phyloP scores from a whole-genome alignment of 2,113 vertebrate genomes.

The Polyodon spathula region DNA sequence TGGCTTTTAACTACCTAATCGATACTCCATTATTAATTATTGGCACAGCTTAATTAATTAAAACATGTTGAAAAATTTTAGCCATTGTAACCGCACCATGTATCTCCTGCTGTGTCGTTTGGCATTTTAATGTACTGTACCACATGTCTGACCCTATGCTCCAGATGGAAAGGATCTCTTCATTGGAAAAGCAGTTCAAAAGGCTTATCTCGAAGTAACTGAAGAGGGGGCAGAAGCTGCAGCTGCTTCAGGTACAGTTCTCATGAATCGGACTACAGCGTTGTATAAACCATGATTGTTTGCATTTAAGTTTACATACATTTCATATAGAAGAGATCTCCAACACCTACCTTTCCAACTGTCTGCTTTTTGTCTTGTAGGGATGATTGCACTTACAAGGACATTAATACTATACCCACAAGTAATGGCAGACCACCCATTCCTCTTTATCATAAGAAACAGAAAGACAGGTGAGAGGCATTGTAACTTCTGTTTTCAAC shows the following conservation, averaged over 20 bases:
- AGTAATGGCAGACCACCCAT: constrained; percentile 93
- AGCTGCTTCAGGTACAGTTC: constrained; percentile 75
- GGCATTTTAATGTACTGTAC: not conserved
- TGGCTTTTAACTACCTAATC: too few relatives aligned
- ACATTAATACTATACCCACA: constrained; percentile 91
- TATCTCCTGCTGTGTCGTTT: not conserved
- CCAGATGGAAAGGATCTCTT: constrained; percentile 79
- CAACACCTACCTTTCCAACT: constrained; percentile 1
- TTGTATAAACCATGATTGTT: too few relatives aligned
- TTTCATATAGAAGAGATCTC: too few relatives aligned
- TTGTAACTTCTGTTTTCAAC: too few relatives aligned
- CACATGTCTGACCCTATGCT: constrained; percentile 17
- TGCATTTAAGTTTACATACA: too few relatives aligned
- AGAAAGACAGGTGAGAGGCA: constrained; percentile 73
- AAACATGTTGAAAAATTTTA: too few relatives aligned
- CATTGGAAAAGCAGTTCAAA: constrained; percentile 85
- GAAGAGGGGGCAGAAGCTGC: constrained; percentile 94
- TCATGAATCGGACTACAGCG: not conserved
- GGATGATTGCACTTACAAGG: constrained; percentile 88
- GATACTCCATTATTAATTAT: too few relatives aligned
- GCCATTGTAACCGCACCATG: too few relatives aligned
- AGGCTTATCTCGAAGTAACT: constrained; percentile 89
- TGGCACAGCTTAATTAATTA: too few relatives aligned
- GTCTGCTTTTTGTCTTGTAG: constrained; percentile 41
- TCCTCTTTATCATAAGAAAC: constrained; percentile 88